Conservation (phyloP, 2,113 vertebrate species). For the Lynx canadensis region DNA sequence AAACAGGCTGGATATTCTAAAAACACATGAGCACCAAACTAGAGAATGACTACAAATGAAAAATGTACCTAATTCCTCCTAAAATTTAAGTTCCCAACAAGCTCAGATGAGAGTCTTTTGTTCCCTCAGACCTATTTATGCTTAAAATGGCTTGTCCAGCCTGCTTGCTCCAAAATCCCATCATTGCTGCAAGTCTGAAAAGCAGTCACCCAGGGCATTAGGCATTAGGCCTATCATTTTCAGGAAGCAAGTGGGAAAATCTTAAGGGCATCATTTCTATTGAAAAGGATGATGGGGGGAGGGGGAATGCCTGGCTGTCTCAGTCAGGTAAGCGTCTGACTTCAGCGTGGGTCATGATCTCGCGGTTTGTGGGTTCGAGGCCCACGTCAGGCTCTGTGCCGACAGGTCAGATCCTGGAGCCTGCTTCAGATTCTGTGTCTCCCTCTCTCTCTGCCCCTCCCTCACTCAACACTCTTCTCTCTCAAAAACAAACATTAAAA, state of each 20-base stretch:
- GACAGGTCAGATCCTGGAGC: too few species aligned
- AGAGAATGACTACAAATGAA: slow-evolving; percentile 51
- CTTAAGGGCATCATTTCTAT: background rate
- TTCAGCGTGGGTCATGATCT: too few species aligned
- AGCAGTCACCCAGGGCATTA: background rate
- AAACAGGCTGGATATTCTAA: slow-evolving; percentile 59
- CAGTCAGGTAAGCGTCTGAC: too few species aligned
- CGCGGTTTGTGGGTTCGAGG: too few species aligned
- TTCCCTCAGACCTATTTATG: background rate
- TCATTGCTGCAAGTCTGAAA: background rate
- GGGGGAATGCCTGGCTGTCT: too few species aligned
- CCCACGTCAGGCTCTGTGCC: too few species aligned
- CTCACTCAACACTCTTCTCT: too few species aligned
- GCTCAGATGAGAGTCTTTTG: background rate
- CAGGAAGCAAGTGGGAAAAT: background rate
- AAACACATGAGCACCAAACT: slow-evolving; percentile 66
- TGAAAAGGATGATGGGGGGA: background rate
- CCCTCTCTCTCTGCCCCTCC: too few species aligned
- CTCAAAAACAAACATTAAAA: too few species aligned
- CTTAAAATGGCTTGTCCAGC: slow-evolving; percentile 30
- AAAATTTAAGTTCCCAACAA: background rate
- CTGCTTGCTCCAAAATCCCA: background rate
- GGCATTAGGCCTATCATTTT: background rate
- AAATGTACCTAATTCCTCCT: background rate
- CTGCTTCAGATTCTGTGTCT: too few species aligned